phyloP scores from a whole-genome alignment of 2,113 vertebrate genomes.

The Vanacampus margaritifer region DNA sequence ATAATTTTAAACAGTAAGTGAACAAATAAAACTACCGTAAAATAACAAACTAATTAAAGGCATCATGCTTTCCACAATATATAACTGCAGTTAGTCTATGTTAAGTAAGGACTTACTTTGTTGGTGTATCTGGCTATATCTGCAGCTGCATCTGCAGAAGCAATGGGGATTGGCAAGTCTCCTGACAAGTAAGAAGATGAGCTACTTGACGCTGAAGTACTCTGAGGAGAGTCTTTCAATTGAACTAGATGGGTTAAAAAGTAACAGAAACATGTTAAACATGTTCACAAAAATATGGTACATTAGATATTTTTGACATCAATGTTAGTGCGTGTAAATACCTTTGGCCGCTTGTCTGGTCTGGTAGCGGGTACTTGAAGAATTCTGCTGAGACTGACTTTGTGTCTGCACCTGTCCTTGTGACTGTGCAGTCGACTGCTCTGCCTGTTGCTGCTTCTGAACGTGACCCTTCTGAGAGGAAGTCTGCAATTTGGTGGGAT shows the following conservation, averaged over 20 bases:
- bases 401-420: slow-evolving; percentile 53
- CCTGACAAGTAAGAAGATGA: slow-evolving; percentile 69
- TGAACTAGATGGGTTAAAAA: slow-evolving; percentile 75
- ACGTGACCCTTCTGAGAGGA: slow-evolving; percentile 96
- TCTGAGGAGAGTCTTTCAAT: slow-evolving; percentile 87
- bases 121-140: slow-evolving; percentile 97
- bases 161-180: slow-evolving; percentile 88
- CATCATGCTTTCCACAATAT: background rate
- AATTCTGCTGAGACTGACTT: slow-evolving; percentile 63
- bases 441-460: slow-evolving; percentile 92
- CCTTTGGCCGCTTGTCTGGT: slow-evolving; percentile 96
- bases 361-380: slow-evolving; percentile 91
- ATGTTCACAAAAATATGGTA: background rate
- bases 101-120: slow-evolving; percentile 76
- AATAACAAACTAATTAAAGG: background rate
- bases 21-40: background rate
- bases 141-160: slow-evolving; percentile 91
- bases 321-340: slow-evolving; percentile 47
- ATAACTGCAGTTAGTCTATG: background rate
- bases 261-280: background rate
- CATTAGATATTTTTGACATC: background rate
- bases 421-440: slow-evolving; percentile 71
- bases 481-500: slow-evolving; percentile 89
- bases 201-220: slow-evolving; percentile 78
- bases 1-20: background rate